Conservation (phyloP, 2,888 invertebrate genomes). For the Sepiola atlantica region DNA sequence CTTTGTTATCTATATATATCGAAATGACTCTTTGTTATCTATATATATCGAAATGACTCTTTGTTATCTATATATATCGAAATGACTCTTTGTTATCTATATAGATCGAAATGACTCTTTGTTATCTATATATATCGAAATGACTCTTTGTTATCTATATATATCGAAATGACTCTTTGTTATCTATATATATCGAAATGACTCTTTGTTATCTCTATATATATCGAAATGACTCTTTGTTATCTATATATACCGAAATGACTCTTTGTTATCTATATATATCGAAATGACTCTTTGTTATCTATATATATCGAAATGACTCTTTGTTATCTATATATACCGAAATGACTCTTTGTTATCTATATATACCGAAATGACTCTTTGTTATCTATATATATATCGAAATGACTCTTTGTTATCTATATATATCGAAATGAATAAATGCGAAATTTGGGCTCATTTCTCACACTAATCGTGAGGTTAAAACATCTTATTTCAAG, state of each 20-base stretch:
- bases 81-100: not conserved
- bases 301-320: not conserved
- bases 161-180: not conserved
- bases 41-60: not conserved
- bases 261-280: not conserved
- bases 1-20: not conserved
- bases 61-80: not conserved
- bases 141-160: not conserved
- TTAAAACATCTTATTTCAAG: not conserved
- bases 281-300: not conserved
- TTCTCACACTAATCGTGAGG: not conserved
- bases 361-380: not conserved
- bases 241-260: not conserved
- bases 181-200: not conserved
- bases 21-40: not conserved
- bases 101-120: not conserved
- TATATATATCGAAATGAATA: not conserved
- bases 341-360: not conserved
- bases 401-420: not conserved
- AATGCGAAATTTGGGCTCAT: too few relatives aligned
- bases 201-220: not conserved
- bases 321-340: not conserved
- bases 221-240: too few relatives aligned
- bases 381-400: not conserved
- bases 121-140: not conserved